Conservation (phyloP, 2,888 invertebrate genomes). For the Dione vanillae region DNA sequence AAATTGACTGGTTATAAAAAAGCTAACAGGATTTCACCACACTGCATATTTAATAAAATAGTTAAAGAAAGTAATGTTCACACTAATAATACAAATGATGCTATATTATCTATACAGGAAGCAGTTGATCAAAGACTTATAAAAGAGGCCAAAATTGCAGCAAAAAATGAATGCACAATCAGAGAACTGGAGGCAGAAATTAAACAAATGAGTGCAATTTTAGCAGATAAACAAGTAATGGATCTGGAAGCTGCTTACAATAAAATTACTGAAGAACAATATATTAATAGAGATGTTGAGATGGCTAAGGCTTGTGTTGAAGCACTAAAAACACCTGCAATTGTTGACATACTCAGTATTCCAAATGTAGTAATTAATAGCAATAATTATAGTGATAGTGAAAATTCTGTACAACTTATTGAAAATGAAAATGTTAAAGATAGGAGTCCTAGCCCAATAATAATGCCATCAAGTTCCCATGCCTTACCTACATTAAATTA, state of each 20-base stretch:
- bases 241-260: constrained; percentile 65
- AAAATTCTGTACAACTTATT: constrained; percentile 55
- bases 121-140: constrained; percentile 71
- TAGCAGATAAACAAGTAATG: constrained; percentile 70
- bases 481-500: constrained; percentile 64
- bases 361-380: constrained; percentile 61
- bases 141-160: constrained; percentile 72
- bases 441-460: constrained; percentile 60
- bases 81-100: constrained; percentile 68
- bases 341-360: constrained; percentile 65
- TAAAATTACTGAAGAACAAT: constrained; percentile 63
- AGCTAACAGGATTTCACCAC: constrained; percentile 61
- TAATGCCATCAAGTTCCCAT: constrained; percentile 55
- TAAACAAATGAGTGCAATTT: constrained; percentile 73
- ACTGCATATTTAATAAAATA: constrained; percentile 74
- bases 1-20: constrained; percentile 78
- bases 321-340: constrained; percentile 65
- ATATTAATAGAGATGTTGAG: constrained; percentile 65
- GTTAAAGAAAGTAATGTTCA: constrained; percentile 73
- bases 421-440: constrained; percentile 57
- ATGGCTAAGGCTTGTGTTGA: constrained; percentile 75
- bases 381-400: constrained; percentile 56
- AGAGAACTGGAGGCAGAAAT: constrained; percentile 77
- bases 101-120: constrained; percentile 74
- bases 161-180: constrained; percentile 71